Percentiles rank a stretch among this genome's conserved stretches.
Evolutionary conservation across 2,797 vertebrate species (phyloP).

Genomic region (Chiloscyllium punctatum): DNA sequence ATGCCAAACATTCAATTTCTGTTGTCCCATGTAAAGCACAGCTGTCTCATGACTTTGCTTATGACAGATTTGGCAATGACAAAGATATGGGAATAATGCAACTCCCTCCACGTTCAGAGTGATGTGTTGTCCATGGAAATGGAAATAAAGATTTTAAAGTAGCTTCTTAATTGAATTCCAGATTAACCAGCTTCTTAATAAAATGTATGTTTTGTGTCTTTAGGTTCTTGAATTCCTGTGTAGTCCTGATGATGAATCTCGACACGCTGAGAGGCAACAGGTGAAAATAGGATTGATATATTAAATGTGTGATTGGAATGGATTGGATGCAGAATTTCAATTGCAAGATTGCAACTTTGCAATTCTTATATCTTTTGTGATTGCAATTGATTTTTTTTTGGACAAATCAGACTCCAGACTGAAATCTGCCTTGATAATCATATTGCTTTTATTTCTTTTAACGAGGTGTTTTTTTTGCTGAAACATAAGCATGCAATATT

Average conservation of each 20-base stretch:
- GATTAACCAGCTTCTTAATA: neutral
- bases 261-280: slow-evolving; percentile 93
- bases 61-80: neutral
- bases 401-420: too few relatives aligned
- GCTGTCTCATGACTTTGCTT: neutral
- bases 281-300: slow-evolving; percentile 50
- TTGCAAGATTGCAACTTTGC: neutral
- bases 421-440: too few relatives aligned
- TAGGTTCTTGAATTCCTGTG: slow-evolving; percentile 96
- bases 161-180: neutral
- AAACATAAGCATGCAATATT: too few relatives aligned
- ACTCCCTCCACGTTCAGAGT: neutral
- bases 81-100: neutral
- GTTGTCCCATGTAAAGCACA: too few relatives aligned
- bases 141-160: neutral
- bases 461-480: too few relatives aligned
- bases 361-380: neutral
- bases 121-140: neutral
- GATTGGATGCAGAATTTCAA: neutral
- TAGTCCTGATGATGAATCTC: slow-evolving; percentile 85
- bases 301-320: neutral
- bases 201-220: slow-evolving; percentile 36
- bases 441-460: too few relatives aligned
- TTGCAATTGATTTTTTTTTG: too few relatives aligned
- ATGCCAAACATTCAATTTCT: neutral